Conservation (phyloP, 2,797 vertebrate genomes). For the Mico argentatus region DNA sequence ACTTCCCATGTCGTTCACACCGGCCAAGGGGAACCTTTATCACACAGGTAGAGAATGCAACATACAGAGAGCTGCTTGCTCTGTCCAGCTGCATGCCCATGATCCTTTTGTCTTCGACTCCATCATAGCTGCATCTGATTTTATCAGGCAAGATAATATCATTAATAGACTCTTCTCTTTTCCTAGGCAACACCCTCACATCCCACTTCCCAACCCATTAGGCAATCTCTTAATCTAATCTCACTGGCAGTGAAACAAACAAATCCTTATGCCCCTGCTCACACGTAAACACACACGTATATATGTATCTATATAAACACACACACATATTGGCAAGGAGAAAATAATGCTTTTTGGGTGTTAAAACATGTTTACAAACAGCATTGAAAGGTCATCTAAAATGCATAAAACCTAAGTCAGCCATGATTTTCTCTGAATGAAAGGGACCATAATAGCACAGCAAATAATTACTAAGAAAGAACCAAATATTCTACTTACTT, state of each 20-base stretch:
- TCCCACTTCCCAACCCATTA: not conserved
- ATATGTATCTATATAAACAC: not conserved
- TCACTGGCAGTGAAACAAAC: conserved; percentile 16
- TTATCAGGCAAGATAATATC: not conserved
- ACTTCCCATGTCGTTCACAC: conserved; percentile 93
- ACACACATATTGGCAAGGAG: not conserved
- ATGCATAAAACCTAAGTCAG: conserved; percentile 57
- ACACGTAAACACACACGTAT: not conserved
- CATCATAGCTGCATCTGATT: conserved; percentile 95
- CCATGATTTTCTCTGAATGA: not conserved
- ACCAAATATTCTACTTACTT: conserved; percentile 88
- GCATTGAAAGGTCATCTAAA: conserved; percentile 58
- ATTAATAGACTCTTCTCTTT: not conserved
- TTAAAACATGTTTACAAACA: conserved; percentile 54
- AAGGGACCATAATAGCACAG: not conserved
- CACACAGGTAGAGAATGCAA: conserved; percentile 97
- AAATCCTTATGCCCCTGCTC: not conserved
- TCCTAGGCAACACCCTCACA: not conserved
- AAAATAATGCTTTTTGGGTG: conserved; percentile 30
- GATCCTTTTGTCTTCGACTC: conserved; percentile 95
- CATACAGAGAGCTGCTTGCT: conserved; percentile 90
- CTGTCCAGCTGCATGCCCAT: conserved; percentile 95
- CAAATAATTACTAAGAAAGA: conserved; percentile 54
- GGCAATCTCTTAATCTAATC: not conserved
- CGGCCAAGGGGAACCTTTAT: conserved; percentile 95